phyloP scores from a whole-genome alignment of 2,797 vertebrate genomes.

The Poeciliopsis turneri region DNA sequence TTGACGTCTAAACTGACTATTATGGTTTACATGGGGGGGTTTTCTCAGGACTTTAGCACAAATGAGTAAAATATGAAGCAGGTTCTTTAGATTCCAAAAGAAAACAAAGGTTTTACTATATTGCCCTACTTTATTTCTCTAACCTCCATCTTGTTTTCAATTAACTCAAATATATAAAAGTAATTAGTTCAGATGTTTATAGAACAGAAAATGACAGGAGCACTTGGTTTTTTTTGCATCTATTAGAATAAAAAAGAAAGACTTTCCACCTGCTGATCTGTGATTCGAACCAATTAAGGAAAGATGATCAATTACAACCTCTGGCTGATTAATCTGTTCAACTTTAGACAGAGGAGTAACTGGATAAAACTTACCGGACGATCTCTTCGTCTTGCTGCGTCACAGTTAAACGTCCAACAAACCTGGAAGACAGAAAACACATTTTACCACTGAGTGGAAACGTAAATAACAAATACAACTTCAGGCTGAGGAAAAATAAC shows the following conservation, averaged over 20 bases:
- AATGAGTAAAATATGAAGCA: neutral
- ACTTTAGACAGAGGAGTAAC: neutral
- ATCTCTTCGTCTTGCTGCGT: constrained; percentile 91
- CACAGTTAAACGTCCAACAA: constrained; percentile 93
- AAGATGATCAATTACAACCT: neutral
- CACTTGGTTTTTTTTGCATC: neutral
- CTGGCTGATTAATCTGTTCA: neutral
- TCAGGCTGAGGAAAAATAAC: neutral
- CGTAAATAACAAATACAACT: neutral
- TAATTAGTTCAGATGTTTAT: neutral
- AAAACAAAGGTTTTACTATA: neutral
- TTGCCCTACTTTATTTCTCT: neutral
- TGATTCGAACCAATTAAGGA: neutral
- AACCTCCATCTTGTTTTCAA: neutral
- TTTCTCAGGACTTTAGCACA: neutral
- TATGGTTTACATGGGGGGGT: too few relatives aligned
- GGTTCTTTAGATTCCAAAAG: neutral
- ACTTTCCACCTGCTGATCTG: neutral
- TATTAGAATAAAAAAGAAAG: neutral
- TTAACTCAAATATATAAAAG: neutral
- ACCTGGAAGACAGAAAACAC: constrained; percentile 77
- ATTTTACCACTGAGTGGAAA: neutral
- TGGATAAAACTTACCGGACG: constrained; percentile 85
- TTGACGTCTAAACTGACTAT: neutral
- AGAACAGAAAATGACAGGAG: neutral